Percentiles rank a stretch among this genome's conserved stretches.
phyloP scores from a whole-genome alignment of 2,888 invertebrate species.

The Diarsia dahlii region DNA sequence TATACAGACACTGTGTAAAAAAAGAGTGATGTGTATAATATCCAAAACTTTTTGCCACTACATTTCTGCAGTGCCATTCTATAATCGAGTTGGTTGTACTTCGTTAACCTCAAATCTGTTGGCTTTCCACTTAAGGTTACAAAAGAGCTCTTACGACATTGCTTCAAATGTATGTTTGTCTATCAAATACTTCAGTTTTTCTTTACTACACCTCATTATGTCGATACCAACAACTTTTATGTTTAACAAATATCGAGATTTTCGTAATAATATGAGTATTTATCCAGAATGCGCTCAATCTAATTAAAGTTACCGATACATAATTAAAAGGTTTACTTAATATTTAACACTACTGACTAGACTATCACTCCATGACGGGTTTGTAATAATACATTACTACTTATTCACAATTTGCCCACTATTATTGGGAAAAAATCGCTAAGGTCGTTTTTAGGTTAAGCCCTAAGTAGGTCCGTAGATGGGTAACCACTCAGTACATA shows the following conservation, averaged over 20 bases:
- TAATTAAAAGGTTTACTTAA: slow-evolving; percentile 13
- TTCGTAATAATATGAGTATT: background rate
- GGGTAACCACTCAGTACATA: no score
- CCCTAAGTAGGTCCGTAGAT: no score
- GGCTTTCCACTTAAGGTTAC: slow-evolving; percentile 10
- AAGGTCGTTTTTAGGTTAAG: no score
- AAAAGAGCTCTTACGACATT: slow-evolving; percentile 12
- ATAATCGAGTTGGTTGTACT: background rate
- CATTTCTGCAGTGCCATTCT: slow-evolving; percentile 11
- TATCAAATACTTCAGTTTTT: slow-evolving; percentile 9
- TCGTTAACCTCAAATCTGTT: slow-evolving; percentile 19
- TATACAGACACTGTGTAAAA: background rate
- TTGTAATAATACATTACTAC: slow-evolving; percentile 43
- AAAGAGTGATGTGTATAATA: background rate
- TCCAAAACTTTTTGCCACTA: background rate
- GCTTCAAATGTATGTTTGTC: slow-evolving; percentile 19
- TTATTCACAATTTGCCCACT: slow-evolving; percentile 3
- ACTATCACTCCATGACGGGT: background rate
- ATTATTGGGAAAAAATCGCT: background rate
- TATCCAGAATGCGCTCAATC: background rate
- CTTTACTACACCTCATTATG: background rate
- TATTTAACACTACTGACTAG: slow-evolving; percentile 1
- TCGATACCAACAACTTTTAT: background rate
- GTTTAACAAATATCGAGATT: background rate
- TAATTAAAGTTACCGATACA: background rate